phyloP scores from a whole-genome alignment of 2,113 vertebrate species.

The Dicrurus megarhynchus region DNA sequence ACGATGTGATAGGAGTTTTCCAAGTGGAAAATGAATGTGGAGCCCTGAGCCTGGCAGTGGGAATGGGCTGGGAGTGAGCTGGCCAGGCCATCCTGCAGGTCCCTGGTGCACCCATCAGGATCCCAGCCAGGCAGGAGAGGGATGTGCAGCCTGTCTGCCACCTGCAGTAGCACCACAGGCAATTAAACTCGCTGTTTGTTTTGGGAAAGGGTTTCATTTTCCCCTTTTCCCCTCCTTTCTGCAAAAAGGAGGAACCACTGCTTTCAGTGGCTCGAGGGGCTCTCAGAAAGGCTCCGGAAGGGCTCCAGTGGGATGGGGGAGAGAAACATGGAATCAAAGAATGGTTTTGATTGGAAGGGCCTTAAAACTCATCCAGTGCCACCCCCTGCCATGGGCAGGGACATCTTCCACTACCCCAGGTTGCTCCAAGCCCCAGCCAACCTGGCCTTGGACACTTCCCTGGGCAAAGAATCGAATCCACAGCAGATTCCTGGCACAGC shows the following conservation, averaged over 20 bases:
- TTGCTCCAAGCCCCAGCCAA: fast-evolving
- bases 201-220: not conserved
- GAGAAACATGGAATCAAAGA: not conserved
- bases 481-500: not conserved
- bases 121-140: not conserved
- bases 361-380: not conserved
- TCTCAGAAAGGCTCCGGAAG: not conserved
- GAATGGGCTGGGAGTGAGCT: not conserved
- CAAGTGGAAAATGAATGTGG: not conserved
- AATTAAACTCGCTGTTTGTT: not conserved
- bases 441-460: not conserved
- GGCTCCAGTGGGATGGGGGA: not conserved
- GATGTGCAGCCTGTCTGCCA: not conserved
- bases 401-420: not conserved
- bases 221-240: not conserved
- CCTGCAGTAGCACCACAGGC: not conserved
- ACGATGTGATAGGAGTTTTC: not conserved
- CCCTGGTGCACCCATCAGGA: not conserved
- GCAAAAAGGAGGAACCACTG: not conserved
- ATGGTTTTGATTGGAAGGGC: no score
- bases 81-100: not conserved
- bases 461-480: fast-evolving
- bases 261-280: not conserved
- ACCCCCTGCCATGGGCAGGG: not conserved
- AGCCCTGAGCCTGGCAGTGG: not conserved